Base-by-base conservation (phyloP, 2,888 invertebrate species). In the Thelaira solivaga region DNA sequence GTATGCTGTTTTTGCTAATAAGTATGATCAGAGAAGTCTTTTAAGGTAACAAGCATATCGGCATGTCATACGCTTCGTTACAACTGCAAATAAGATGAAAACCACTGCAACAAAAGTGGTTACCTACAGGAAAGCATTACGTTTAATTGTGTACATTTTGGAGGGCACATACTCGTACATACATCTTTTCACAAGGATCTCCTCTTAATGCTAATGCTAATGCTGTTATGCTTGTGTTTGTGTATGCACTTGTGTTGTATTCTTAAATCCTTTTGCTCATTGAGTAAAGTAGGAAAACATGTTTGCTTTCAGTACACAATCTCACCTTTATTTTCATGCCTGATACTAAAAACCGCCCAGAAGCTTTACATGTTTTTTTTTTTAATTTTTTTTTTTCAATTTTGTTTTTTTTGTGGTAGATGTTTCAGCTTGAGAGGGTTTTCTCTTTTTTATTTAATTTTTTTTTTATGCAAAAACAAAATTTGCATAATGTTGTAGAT, bases 201-300 rank as follows among this genome's bases (percentile, higher is more conserved):
- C 64, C 64, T 64, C 64, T 62, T 36, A 53, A 49, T 57, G 72
- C 29, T 53, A 57, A 47, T 61, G 69, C 76, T 64, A 67, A 72
- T 72, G 69, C 75, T 73, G 20, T 24, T 11, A 29, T 5, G 13
- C 71, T 62, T 74, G 68, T 34, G 5, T 39, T 41, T 51, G 24
- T n/a, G n/a, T n/a, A n/a, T n/a, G n/a, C n/a, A n/a, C n/a, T n/a
- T n/a, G n/a, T n/a, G n/a, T 39, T 34, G 34, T 31, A 31, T 31
- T 10, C 22, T 39, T 11, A 41, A 61, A 74, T 67, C 61, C 67
- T 67, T 74, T 45, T 20, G 51, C 59, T 61, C 59, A 67, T 61
- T 62, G 75, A 75, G 84, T 87, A 88, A 89, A 89, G 88, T 88
- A 88, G 85, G 86, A 88, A 88, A 89, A 87, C 88, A 85, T 88